Percentiles rank a stretch among this genome's conserved stretches.
Evolutionary conservation across 2,888 invertebrate species (phyloP).

Genomic region (Strigamia transsilvanica): DNA sequence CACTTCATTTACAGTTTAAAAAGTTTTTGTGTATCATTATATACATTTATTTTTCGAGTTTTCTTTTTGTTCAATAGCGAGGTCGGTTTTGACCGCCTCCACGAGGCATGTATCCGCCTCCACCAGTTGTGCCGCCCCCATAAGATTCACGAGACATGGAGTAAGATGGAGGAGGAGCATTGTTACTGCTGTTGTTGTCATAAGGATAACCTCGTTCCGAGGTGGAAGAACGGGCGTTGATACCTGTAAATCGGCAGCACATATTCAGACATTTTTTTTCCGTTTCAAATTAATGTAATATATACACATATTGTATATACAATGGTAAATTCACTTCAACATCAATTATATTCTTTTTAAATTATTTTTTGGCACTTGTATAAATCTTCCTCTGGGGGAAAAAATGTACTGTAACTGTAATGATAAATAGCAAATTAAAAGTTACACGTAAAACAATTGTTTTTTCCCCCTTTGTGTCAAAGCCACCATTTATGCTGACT

Average conservation of each 20-base stretch:
- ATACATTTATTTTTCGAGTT: neutral
- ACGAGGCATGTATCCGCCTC: conserved; percentile 46
- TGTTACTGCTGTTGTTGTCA: conserved; percentile 48
- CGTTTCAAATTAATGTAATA: neutral
- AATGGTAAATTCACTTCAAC: neutral
- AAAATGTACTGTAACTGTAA: conserved; percentile 18
- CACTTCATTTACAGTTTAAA: neutral
- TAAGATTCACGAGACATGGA: conserved; percentile 40
- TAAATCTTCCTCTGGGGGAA: conserved; percentile 18
- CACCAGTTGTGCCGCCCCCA: conserved; percentile 41
- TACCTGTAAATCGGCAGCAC: conserved; percentile 40
- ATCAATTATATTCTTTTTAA: neutral
- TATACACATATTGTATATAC: too few species aligned
- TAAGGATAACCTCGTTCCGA: conserved; percentile 47
- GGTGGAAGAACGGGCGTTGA: conserved; percentile 43
- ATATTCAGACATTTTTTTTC: conserved; percentile 37
- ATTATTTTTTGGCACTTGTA: conserved; percentile 17
- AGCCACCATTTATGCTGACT: neutral
- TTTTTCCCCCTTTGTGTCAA: conserved; percentile 14
- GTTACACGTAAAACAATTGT: neutral
- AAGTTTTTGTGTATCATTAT: neutral
- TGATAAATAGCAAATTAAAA: conserved; percentile 13
- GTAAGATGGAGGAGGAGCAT: conserved; percentile 49
- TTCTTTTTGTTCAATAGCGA: conserved; percentile 18
- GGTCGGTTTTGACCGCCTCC: conserved; percentile 48